phyloP scores from a whole-genome alignment of 2,113 vertebrate species.

The Drymodes brunneopygia region DNA sequence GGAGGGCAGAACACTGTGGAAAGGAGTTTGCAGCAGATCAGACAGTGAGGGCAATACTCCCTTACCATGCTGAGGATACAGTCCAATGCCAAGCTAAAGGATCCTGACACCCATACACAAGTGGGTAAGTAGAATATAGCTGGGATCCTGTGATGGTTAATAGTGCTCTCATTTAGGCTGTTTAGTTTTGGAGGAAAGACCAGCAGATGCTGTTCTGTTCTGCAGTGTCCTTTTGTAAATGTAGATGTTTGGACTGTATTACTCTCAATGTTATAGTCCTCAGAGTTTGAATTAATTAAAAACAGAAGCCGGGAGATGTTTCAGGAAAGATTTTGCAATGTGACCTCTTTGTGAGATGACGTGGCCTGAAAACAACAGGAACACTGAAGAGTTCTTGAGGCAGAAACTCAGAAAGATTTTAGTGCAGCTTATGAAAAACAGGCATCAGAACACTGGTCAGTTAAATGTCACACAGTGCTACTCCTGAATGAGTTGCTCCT shows the following conservation, averaged over 20 bases:
- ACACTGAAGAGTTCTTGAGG: background rate
- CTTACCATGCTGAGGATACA: background rate
- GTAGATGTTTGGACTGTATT: background rate
- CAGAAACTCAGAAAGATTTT: background rate
- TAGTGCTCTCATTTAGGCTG: background rate
- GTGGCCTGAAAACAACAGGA: background rate
- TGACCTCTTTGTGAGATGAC: background rate
- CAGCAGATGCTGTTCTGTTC: background rate
- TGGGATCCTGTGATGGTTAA: background rate
- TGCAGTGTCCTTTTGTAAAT: background rate
- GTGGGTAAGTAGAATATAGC: rapidly evolving
- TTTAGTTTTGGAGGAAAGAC: background rate
- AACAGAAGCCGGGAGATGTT: background rate
- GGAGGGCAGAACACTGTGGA: rapidly evolving
- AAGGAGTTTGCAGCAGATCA: background rate
- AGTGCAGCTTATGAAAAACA: background rate
- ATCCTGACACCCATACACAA: background rate
- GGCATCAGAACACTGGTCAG: background rate
- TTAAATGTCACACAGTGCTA: background rate
- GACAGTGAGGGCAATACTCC: background rate
- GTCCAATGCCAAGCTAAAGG: background rate
- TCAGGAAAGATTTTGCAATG: background rate
- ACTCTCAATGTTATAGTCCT: background rate
- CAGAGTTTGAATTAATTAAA: background rate
- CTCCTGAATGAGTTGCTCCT: background rate